A percentile compares a stretch with the other conserved stretches of the same genome.
These are phyloP conservation scores for Opisthocomus hoazin DNA, from an alignment of 2,113 vertebrate species.

Conservation along the genomic window DNA sequence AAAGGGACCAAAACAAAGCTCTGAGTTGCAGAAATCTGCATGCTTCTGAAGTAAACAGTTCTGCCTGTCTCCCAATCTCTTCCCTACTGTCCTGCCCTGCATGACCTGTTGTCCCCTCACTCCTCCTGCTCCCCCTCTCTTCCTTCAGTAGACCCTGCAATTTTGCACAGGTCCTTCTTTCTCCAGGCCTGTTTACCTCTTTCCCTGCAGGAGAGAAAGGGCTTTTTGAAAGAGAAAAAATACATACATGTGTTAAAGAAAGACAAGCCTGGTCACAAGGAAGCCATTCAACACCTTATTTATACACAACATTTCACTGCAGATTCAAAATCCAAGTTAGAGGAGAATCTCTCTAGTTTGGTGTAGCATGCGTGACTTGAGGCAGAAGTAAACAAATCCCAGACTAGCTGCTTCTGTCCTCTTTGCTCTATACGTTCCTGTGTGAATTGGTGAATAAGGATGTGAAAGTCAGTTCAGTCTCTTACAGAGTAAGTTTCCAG, in stretches of 20 bases:
- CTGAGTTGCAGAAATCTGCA: not conserved
- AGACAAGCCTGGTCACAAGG: not conserved
- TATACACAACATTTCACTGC: not conserved
- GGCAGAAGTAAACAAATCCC: not conserved
- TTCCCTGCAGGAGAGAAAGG: not conserved
- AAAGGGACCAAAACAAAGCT: not conserved
- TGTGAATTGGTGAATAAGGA: not conserved
- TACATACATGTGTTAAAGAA: not conserved
- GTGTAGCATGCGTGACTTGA: not conserved
- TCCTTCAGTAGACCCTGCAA: not conserved
- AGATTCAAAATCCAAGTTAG: not conserved
- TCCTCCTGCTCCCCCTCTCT: not conserved
- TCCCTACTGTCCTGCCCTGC: not conserved
- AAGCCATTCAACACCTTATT: not conserved
- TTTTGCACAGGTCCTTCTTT: not conserved
- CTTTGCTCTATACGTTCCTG: not conserved
- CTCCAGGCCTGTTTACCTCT: not conserved
- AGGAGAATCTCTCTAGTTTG: not conserved
- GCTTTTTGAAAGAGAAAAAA: not conserved
- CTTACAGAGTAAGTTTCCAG: not conserved
- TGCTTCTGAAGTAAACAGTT: not conserved
- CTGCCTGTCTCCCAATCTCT: not conserved
- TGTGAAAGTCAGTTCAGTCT: not conserved
- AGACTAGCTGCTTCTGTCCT: not conserved
- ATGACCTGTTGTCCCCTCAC: not conserved